Conservation (phyloP, 2,113 vertebrate genomes). For the Azemiops feae region DNA sequence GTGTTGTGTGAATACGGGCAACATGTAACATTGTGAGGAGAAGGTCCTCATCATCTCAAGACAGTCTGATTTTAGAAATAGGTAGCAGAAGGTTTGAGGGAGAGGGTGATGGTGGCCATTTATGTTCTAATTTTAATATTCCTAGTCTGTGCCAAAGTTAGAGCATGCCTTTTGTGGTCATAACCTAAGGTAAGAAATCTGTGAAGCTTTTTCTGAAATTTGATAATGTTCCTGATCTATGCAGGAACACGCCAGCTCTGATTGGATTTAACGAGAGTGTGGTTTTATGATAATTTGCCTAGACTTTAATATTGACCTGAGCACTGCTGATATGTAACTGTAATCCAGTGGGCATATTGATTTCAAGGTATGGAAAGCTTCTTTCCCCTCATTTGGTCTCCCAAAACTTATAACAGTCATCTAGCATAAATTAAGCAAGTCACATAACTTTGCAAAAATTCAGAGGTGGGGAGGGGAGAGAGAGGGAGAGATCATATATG, state of each 20-base stretch:
- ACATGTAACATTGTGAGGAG: background rate
- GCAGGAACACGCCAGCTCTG: background rate
- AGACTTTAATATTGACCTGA: background rate
- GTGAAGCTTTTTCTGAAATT: background rate
- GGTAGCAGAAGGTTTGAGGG: background rate
- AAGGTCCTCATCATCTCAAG: background rate
- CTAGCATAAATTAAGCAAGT: background rate
- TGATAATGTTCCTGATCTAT: background rate
- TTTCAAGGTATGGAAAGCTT: background rate
- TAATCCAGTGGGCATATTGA: background rate
- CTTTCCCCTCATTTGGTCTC: background rate
- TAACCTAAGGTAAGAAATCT: background rate
- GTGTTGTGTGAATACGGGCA: background rate
- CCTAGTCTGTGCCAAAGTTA: background rate
- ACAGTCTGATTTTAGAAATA: background rate
- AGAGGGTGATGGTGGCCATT: background rate
- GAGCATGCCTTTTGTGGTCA: background rate
- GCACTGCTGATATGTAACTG: background rate
- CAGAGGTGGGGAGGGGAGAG: background rate
- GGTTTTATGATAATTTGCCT: background rate
- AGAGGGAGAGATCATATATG: background rate
- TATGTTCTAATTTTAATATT: background rate
- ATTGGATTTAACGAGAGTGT: background rate
- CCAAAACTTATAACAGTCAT: background rate
- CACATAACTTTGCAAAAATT: background rate